A percentile compares a stretch with the other conserved stretches of the same genome.
Conservation (phyloP, 2,888 invertebrate genomes). For the Hyalella azteca region DNA sequence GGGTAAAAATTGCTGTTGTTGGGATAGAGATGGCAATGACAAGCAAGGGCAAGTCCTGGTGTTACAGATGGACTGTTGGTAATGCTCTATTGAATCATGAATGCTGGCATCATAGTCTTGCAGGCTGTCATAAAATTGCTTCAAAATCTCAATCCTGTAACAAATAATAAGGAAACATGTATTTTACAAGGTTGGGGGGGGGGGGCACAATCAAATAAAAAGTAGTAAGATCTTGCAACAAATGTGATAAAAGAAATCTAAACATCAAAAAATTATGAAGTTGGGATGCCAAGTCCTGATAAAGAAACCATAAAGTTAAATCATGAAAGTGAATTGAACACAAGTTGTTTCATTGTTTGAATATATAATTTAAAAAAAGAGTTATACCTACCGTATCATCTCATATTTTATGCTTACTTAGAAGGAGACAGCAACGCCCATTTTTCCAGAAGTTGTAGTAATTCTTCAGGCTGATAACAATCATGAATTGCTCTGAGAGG, state of each 20-base stretch:
- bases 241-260: neutral
- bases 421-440: constrained; percentile 11
- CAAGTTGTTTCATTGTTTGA: neutral
- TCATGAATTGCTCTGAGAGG: constrained; percentile 27
- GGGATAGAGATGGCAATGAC: neutral
- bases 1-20: neutral
- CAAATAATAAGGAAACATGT: neutral
- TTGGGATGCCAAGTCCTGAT: neutral
- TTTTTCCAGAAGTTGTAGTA: neutral
- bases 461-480: neutral
- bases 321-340: neutral
- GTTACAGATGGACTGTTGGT: neutral
- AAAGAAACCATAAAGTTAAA: neutral
- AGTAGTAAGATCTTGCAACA: neutral
- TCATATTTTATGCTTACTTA: neutral
- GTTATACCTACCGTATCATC: neutral
- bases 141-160: neutral
- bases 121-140: neutral
- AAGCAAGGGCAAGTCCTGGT: neutral
- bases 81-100: neutral
- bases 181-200: neutral
- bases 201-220: neutral
- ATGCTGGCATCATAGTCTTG: neutral
- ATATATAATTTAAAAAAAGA: neutral
- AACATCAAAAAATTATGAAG: too few relatives aligned